Percentiles rank a stretch among this genome's conserved stretches.
These are phyloP conservation scores for Calidris pugnax DNA, from an alignment of 2,113 vertebrate genomes.

Conservation along the genomic window DNA sequence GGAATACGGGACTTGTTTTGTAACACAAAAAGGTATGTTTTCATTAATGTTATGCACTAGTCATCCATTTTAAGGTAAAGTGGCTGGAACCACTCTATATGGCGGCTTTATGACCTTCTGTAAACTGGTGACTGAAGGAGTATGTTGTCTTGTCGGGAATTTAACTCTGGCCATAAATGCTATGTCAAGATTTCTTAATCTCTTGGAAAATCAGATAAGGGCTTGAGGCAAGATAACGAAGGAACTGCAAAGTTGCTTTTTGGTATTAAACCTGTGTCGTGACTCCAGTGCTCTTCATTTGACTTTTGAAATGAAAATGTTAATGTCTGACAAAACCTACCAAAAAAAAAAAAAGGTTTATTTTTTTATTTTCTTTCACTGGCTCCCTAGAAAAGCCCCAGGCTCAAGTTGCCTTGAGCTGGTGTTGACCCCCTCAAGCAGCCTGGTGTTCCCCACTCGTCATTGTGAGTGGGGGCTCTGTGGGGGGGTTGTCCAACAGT, in stretches of 20 bases:
- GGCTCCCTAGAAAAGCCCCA: background rate
- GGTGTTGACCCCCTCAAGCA: background rate
- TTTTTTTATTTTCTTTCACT: background rate
- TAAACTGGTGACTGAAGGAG: background rate
- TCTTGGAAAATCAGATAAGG: slow-evolving; percentile 52
- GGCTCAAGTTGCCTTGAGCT: accelerated
- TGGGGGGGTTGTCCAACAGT: accelerated
- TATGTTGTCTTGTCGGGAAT: background rate
- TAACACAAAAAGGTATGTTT: accelerated
- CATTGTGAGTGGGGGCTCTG: accelerated
- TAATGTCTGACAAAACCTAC: background rate
- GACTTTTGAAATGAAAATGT: background rate
- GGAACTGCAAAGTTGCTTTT: background rate
- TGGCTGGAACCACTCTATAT: background rate
- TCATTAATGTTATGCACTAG: background rate
- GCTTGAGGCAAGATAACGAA: background rate
- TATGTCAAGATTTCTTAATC: slow-evolving; percentile 57
- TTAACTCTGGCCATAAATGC: background rate
- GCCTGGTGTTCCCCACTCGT: background rate
- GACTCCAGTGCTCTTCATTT: background rate
- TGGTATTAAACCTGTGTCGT: background rate
- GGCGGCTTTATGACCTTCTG: background rate
- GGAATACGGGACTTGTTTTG: background rate
- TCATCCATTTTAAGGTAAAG: background rate
- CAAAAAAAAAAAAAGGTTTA: background rate